Base-by-base conservation (phyloP, 2,113 vertebrate genomes). In the Paramormyrops kingsleyae region DNA sequence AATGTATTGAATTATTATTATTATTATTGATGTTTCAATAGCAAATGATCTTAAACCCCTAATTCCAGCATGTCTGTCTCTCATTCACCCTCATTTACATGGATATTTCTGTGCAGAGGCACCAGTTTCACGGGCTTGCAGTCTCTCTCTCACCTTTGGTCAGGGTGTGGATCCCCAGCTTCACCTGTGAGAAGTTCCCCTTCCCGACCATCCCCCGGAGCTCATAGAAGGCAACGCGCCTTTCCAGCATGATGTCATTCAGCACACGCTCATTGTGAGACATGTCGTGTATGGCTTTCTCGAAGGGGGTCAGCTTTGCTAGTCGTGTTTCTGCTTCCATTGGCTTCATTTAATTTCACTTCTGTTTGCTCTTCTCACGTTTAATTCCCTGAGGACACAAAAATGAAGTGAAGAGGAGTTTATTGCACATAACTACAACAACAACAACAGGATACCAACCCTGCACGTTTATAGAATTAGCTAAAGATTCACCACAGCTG, bases 181-280 rank as follows among this genome's bases (percentile, higher is more conserved):
- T 95, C 88, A 97, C 96, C 0, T 94, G 93, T 0, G 96, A 95
- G 92, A 97, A 97, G 92, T 96, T 97, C 0, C 96, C 96, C 19
- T 92, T 91, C 0, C 96, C 96, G 0, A 97, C 93, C 89, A 96
- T 95, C 56, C 96, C 96, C 0, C 95, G 92, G 83, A 97, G 94
- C 88, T 96, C 96, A 21, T 97, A 97, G 91, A 97, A 96, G 62
- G 94, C 93, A 4, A 96, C 89, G 88, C 96, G 93, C n/a, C 94
- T 92, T 0, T 96, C 96, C 2, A 96, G 92, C 88, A 93, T 90
- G 24, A 95, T 89, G 49, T 96, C 96, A 13, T 91, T 94, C 83
- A 92, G 66, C 3, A 95, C 88, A 83, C 85, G 93, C 77, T 95
- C 92, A 7, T 94, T 94, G 92, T 96, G 94, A 39, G 93, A 87